A percentile compares a stretch with the other conserved stretches of the same genome.
Conservation (phyloP, 2,113 vertebrate genomes). For the Phrynocephalus versicolor region DNA sequence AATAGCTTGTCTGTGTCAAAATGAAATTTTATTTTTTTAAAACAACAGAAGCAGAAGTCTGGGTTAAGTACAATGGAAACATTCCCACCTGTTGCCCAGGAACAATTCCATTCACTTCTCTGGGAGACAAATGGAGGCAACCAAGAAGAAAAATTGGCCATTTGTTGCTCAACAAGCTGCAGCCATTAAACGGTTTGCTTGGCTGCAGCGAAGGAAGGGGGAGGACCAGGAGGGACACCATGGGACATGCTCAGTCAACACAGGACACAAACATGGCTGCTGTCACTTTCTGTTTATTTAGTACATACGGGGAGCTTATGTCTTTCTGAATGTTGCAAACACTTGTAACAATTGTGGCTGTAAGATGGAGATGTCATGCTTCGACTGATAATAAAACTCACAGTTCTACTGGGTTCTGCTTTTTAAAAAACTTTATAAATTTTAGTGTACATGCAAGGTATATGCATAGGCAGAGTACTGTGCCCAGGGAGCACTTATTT, state of each 20-base stretch:
- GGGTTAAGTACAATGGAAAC: constrained; percentile 30
- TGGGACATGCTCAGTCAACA: neutral
- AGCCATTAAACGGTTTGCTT: constrained; percentile 7
- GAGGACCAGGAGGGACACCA: neutral
- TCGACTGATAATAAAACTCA: too few species aligned
- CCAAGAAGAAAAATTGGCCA: constrained; percentile 14
- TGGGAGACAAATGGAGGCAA: constrained; percentile 7
- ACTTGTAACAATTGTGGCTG: too few species aligned
- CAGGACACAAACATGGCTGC: neutral
- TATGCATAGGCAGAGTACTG: too few species aligned
- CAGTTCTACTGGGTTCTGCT: too few species aligned
- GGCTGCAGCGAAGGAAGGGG: neutral
- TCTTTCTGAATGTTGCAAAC: too few species aligned
- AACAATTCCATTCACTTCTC: constrained; percentile 26
- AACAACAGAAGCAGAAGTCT: constrained; percentile 28
- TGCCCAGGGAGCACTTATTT: too few species aligned
- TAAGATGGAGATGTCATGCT: too few species aligned
- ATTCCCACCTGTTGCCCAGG: constrained; percentile 30
- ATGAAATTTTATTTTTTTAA: constrained; percentile 42
- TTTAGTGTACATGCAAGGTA: too few species aligned
- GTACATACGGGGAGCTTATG: neutral
- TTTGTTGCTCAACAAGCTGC: neutral
- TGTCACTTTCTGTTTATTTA: neutral
- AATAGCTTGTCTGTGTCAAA: constrained; percentile 24
- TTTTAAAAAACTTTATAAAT: too few species aligned